Evolutionary conservation across 2,113 vertebrate species (phyloP).

Genomic region (Stigmatopora nigra): DNA sequence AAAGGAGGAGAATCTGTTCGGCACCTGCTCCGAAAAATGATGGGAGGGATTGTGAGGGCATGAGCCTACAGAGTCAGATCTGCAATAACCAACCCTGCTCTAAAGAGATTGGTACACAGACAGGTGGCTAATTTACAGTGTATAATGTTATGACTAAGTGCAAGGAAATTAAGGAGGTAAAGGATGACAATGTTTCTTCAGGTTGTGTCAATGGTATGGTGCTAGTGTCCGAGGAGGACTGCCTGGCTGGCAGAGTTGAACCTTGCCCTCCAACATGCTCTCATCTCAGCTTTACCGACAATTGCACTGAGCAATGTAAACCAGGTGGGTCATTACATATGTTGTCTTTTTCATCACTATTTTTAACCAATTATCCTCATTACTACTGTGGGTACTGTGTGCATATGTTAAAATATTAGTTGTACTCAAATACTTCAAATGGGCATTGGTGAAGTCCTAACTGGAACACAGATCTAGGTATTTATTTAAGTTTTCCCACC

Average conservation of each 20-base stretch:
- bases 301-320: slow-evolving; percentile 70
- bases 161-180: neutral
- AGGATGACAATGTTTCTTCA: slow-evolving; percentile 29
- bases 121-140: slow-evolving; percentile 37
- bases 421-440: too few relatives aligned
- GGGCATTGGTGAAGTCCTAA: too few relatives aligned
- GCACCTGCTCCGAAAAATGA: slow-evolving; percentile 82
- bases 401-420: too few relatives aligned
- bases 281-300: slow-evolving; percentile 59
- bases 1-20: slow-evolving; percentile 72
- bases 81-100: slow-evolving; percentile 76
- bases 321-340: slow-evolving; percentile 59
- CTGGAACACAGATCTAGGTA: neutral
- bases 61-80: slow-evolving; percentile 69
- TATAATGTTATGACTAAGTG: too few relatives aligned
- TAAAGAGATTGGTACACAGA: slow-evolving; percentile 42
- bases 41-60: slow-evolving; percentile 71
- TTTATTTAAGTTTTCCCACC: neutral
- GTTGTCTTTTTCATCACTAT: neutral
- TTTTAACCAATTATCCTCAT: neutral
- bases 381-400: too few relatives aligned
- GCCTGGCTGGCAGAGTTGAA: slow-evolving; percentile 54
- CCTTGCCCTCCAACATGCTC: slow-evolving; percentile 73
- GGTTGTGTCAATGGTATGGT: slow-evolving; percentile 70
- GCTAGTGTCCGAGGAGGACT: slow-evolving; percentile 66